Conservation (phyloP, 2,888 invertebrate genomes). For the Gnatocerus cornutus region DNA sequence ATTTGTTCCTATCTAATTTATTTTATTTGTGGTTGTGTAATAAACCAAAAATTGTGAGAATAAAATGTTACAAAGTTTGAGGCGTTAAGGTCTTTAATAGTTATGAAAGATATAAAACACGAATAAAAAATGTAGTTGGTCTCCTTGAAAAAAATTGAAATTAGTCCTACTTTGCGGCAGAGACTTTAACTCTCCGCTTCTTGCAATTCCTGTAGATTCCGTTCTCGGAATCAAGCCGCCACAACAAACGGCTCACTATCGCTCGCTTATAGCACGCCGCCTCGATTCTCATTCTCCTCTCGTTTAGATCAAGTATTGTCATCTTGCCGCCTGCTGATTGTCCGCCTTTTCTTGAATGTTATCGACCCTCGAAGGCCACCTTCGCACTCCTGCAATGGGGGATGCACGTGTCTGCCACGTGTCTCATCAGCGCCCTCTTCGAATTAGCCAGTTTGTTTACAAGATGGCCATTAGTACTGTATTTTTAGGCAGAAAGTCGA, state of each 20-base stretch:
- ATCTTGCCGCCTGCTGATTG: slow-evolving; percentile 28
- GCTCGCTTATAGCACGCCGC: slow-evolving; percentile 9
- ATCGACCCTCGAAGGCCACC: slow-evolving; percentile 21
- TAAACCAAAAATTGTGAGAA: background rate
- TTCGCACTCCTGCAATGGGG: background rate
- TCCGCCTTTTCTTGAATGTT: slow-evolving; percentile 6
- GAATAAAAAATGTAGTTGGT: too few species aligned
- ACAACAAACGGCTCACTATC: background rate
- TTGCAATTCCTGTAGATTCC: background rate
- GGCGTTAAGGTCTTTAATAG: too few species aligned
- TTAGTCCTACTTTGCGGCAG: too few species aligned
- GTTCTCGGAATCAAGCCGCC: slow-evolving; percentile 3
- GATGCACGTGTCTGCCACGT: slow-evolving; percentile 33
- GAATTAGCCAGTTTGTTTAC: slow-evolving; percentile 41
- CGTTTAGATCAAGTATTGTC: slow-evolving; percentile 23
- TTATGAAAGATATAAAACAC: too few species aligned
- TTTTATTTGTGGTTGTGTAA: slow-evolving; percentile 1
- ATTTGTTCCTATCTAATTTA: slow-evolving; percentile 11
- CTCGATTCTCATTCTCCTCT: slow-evolving; percentile 29
- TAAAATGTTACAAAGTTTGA: too few species aligned
- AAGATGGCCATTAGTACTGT: slow-evolving; percentile 34
- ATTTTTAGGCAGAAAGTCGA: slow-evolving; percentile 33
- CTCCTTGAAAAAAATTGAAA: too few species aligned
- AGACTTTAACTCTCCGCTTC: too few species aligned
- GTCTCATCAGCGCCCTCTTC: slow-evolving; percentile 10